A percentile compares a stretch with the other conserved stretches of the same genome.
Evolutionary conservation across 2,113 vertebrate genomes (phyloP).

Genomic region (Solenodon paradoxus): DNA sequence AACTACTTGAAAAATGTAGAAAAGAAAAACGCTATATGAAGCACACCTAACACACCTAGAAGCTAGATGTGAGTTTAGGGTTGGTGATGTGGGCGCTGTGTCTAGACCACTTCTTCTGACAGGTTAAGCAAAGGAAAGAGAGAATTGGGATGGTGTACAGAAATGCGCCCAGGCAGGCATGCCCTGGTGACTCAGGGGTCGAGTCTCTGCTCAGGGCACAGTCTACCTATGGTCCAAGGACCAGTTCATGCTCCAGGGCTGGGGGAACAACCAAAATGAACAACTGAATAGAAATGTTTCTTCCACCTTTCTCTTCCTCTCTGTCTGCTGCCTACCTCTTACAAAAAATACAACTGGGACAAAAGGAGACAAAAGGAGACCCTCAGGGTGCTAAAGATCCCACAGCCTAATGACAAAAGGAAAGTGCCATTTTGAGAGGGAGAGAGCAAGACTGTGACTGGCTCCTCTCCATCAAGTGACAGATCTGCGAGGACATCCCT

Average conservation of each 20-base stretch:
- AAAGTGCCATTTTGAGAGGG: neutral
- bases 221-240: too few relatives aligned
- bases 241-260: too few relatives aligned
- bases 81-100: neutral
- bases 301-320: too few relatives aligned
- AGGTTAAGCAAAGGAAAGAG: neutral
- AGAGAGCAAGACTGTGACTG: neutral
- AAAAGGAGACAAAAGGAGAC: rapidly evolving
- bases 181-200: too few relatives aligned
- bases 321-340: too few relatives aligned
- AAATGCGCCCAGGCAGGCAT: neutral
- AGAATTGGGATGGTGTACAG: neutral
- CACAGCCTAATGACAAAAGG: neutral
- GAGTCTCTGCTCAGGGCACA: too few relatives aligned
- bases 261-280: too few relatives aligned
- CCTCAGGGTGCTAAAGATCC: neutral
- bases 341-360: neutral
- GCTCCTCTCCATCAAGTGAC: neutral
- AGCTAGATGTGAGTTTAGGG: too few relatives aligned
- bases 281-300: too few relatives aligned
- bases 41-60: neutral
- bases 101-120: neutral
- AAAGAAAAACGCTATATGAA: neutral
- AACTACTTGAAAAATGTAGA: neutral
- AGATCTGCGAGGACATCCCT: neutral